Evolutionary conservation across 1,140 invertebrate species (phyloP), one percentile per base, ranked within the genome.

Genomic region (Drosophila grimshawi): DNA sequence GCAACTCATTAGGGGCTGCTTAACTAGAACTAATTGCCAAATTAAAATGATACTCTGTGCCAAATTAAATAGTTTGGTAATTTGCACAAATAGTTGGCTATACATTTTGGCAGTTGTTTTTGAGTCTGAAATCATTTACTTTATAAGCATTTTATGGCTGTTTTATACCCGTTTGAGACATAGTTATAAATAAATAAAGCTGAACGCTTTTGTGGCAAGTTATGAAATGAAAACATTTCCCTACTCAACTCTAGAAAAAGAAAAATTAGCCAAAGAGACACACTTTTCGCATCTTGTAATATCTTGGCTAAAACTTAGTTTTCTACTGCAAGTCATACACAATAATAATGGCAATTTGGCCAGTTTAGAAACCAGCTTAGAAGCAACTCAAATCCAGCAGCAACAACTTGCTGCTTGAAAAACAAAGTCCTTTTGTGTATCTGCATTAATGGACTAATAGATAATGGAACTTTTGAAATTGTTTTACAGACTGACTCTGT

Each of bases 381-480:
- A n/a, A 30, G 10, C 48, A 8, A 10, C 3, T 29, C 46, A 4
- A 30, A 30, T 29, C 46, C 39, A 39, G 4, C 37, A 46, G 2
- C 56, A 29, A 43, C 41, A 35, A 60, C 33, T 48, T n/a, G 27
- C 19, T 19, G 46, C 33, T 11, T 19, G 19, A 5, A 59, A 30
- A 62, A 4, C 43, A n/a, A 62, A 61, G 35, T 64, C 33, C 60
- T 45, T 19, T 55, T 41, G 41, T 52, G 41, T 67, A 86, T 83
- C 81, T 85, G 43, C 81, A 78, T 86, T 86, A 73, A 86, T 86
- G 82, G 83, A 73, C 67, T 80, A 86, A 82, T 82, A 86, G 82
- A 86, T 86, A 86, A 88, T 86, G 83, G 72, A 79, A 88, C 66
- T 88, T 86, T 70, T 51, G 61, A 61, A 86, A 82, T 79, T 88